Base-by-base conservation (phyloP, 1,140 invertebrate genomes). In the Polypedilum pembai region DNA sequence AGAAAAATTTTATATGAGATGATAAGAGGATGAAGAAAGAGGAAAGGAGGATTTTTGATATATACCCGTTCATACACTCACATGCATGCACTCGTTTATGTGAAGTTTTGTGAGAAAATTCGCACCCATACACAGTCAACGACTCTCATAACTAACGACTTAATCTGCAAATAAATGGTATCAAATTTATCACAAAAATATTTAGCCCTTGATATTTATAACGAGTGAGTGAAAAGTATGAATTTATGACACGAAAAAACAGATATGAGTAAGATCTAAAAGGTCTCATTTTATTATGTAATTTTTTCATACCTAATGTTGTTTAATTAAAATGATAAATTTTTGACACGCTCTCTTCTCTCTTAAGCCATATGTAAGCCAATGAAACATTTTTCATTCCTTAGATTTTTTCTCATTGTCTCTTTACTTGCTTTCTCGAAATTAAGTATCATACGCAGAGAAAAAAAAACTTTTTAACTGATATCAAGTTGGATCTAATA, bases 251-350 rank as follows among this genome's bases (percentile, higher is more conserved):
- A 56, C 41, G 12, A 15, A n/a, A 56, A 12, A 56, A 56, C 1
- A 56, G 45, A n/a, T 4, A 56, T 5, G 45, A 45, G 41, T 2
- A 15, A 45, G 41, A 45, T 8, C 41, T 12, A 8, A 3, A 12
- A 15, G 8, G 45, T 15, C 12, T 56, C 45, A 56, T n/a, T n/a
- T n/a, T 3, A 56, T n/a, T 56, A 56, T 12, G 45, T n/a, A 56
- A 56, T n/a, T 56, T 45, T 45, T 56, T 56, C 45, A 56, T 56
- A 69, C 65, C 65, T 69, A 3, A 69, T 69, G 65, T 69, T 69
- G 65, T 69, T 69, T 69, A 69, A 69, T 69, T 69, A 69, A 69
- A 69, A 69, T 69, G 65, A 69, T 69, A 69, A 69, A 69, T 21
- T 56, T 56, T 56, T 56, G 12, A 56, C 45, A 56, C 12, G 45